These are phyloP conservation scores for Thamnophis elegans DNA, from an alignment of 2,797 vertebrate genomes.

Conservation along the genomic window DNA sequence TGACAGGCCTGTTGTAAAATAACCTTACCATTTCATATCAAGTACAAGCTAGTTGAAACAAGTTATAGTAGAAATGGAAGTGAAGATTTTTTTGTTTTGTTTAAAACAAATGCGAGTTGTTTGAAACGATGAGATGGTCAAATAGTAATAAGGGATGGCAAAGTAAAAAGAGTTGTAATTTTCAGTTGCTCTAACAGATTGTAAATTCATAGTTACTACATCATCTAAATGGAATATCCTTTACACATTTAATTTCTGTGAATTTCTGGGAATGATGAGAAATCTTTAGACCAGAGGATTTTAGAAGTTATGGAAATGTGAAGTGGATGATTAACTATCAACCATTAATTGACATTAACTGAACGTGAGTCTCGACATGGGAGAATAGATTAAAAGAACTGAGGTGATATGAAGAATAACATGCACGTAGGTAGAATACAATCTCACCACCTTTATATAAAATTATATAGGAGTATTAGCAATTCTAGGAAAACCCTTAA, in stretches of 20 bases:
- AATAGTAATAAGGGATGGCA: background rate
- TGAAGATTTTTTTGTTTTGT: background rate
- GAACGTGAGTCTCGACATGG: background rate
- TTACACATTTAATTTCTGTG: background rate
- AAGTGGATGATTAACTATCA: background rate
- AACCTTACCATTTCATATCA: background rate
- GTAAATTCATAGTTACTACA: background rate
- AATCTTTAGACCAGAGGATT: background rate
- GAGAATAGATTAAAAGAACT: background rate
- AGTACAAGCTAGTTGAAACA: background rate
- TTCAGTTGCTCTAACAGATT: background rate
- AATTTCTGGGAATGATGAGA: background rate
- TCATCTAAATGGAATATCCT: background rate
- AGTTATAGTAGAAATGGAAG: background rate
- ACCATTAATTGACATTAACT: background rate
- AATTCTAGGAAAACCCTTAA: background rate
- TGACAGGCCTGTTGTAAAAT: background rate
- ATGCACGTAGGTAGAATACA: background rate
- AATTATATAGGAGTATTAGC: background rate
- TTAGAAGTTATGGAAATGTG: background rate
- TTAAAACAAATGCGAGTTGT: background rate
- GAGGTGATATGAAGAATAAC: background rate
- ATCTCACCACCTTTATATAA: background rate
- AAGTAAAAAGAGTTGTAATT: background rate
- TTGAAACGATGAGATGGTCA: background rate